phyloP scores from a whole-genome alignment of 2,113 vertebrate genomes.

The Pholis gunnellus region DNA sequence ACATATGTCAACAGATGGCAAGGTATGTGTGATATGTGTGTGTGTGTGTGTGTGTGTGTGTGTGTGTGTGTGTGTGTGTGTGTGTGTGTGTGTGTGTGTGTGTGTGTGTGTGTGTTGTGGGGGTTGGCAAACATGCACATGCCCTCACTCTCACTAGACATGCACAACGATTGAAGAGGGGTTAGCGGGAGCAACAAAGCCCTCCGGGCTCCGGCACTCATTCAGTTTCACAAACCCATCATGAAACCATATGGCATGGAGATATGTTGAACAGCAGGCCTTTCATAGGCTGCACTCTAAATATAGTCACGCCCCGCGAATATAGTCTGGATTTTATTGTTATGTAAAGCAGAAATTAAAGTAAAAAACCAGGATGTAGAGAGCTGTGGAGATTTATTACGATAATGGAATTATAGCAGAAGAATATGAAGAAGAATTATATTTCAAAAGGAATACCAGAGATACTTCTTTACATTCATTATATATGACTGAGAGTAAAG shows the following conservation, averaged over 20 bases:
- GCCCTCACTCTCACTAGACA: constrained; percentile 16
- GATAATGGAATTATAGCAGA: constrained; percentile 6
- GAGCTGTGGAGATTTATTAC: neutral
- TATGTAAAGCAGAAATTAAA: constrained; percentile 57
- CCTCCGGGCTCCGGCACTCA: neutral
- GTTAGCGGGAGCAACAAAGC: constrained; percentile 30
- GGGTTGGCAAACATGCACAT: constrained; percentile 23
- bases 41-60: constrained; percentile 5
- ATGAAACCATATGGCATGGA: constrained; percentile 47
- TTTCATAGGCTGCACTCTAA: constrained; percentile 47
- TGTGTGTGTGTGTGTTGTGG: constrained; percentile 5
- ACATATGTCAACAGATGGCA: constrained; percentile 80
- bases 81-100: neutral
- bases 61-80: constrained; percentile 1
- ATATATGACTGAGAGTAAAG: neutral
- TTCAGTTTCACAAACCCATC: constrained; percentile 47
- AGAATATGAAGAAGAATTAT: constrained; percentile 9
- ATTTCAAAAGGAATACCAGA: neutral
- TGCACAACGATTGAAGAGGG: constrained; percentile 13
- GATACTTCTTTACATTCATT: neutral
- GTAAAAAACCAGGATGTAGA: constrained; percentile 12
- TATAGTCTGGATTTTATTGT: constrained; percentile 36
- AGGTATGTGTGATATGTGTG: constrained; percentile 59
- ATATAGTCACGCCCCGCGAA: constrained; percentile 54
- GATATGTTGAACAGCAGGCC: constrained; percentile 44